These are phyloP conservation scores for Drosophila suboccidentalis DNA, from an alignment of 2,888 invertebrate genomes.

Conservation along the genomic window DNA sequence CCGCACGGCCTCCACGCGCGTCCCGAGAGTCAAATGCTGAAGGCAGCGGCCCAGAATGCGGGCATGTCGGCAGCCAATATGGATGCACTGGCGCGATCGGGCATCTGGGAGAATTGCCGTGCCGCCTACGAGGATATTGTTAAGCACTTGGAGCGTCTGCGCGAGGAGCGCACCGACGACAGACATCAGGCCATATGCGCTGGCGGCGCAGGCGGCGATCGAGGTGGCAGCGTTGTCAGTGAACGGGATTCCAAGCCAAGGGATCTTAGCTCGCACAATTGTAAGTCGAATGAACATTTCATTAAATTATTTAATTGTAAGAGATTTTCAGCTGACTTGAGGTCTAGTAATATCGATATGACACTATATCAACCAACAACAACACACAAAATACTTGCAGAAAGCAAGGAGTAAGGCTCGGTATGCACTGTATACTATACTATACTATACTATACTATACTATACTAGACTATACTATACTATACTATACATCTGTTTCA, in stretches of 20 bases:
- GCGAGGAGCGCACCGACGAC: slow-evolving; percentile 95
- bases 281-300: slow-evolving; percentile 86
- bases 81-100: slow-evolving; percentile 96
- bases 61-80: slow-evolving; percentile 91
- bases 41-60: slow-evolving; percentile 89
- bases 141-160: slow-evolving; percentile 97
- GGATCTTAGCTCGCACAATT: slow-evolving; percentile 94
- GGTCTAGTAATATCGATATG: too few relatives aligned
- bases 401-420: too few relatives aligned
- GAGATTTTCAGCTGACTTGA: too few relatives aligned
- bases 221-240: slow-evolving; percentile 85
- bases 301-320: too few relatives aligned
- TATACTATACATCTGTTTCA: too few relatives aligned
- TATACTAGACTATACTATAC: too few relatives aligned
- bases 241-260: slow-evolving; percentile 94
- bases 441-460: too few relatives aligned
- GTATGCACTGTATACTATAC: too few relatives aligned
- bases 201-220: slow-evolving; percentile 88
- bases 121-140: slow-evolving; percentile 98
- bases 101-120: slow-evolving; percentile 97
- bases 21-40: slow-evolving; percentile 91
- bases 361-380: too few relatives aligned
- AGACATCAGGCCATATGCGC: slow-evolving; percentile 89
- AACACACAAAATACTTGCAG: too few relatives aligned
- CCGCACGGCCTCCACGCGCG: slow-evolving; percentile 92